Evolutionary conservation across 2,888 invertebrate genomes (phyloP), one percentile per base, ranked within the genome.

Genomic region (Lasioglossum pauxillum): DNA sequence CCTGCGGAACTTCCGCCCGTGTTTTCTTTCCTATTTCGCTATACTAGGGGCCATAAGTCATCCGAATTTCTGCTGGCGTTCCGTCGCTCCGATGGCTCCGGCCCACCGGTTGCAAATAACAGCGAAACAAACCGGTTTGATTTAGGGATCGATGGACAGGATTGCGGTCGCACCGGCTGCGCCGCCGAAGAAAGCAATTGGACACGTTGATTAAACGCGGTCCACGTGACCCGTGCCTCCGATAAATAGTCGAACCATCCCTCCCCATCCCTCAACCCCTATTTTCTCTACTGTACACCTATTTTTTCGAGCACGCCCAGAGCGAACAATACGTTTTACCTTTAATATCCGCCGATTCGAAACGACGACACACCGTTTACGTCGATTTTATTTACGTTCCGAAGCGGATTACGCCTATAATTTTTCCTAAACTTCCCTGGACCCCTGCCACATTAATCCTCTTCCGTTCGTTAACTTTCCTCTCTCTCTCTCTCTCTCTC

Each of bases 181-280:
- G 74, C 67, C 73, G 74, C 12, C 80, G 74, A 84, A 85, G 84
- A 84, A 85, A 85, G 49, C 85, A 80, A 85, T 85, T 80, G 84
- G 35, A 49, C 84, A 74, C 79, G 76, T 79, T 84, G 83, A 84
- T 84, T 84, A 83, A 84, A 84, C 78, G 78, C 75, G 60, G 44
- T 75, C 69, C 80, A 35, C 73, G 76, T 75, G 80, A 49, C 49
- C 44, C 23, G 31, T 49, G 8, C 75, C 75, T 19, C 60, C 46
- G 72, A 80, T 80, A 82, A 82, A 82, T 79, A 74, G 72, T 72
- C 19, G 16, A 35, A 75, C 60, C 49, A 69, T 8, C 31, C 23
- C 31, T 23, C 19, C 44, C 53, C n/a, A 27, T 67, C n/a, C 64
- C 14, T 16, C n/a, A 19, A 23, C 53, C 23, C 23, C 23, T 23